phyloP scores from a whole-genome alignment of 2,888 invertebrate species.

The Pseudococcus viburni region DNA sequence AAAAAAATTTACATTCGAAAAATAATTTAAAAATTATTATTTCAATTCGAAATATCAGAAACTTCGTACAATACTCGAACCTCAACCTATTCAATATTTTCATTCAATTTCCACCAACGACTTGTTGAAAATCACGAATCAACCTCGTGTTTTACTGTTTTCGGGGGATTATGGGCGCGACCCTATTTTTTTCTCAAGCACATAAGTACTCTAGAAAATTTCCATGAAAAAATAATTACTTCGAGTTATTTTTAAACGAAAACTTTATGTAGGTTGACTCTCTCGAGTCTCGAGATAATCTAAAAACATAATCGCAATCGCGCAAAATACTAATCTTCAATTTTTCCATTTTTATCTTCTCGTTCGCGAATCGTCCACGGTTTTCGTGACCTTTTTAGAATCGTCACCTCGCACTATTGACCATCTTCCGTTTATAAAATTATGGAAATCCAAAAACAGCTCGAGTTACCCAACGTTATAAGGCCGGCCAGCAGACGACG shows the following conservation, averaged over 20 bases:
- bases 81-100: neutral
- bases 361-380: neutral
- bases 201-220: slow-evolving; percentile 14
- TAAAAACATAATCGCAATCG: slow-evolving; percentile 7
- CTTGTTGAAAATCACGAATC: neutral
- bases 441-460: neutral
- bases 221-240: slow-evolving; percentile 25
- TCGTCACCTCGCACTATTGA: neutral
- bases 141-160: neutral
- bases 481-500: neutral
- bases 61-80: neutral
- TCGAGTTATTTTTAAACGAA: neutral
- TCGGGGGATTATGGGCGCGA: neutral
- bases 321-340: neutral
- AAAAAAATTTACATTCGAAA: no score
- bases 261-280: neutral
- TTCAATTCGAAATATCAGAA: neutral
- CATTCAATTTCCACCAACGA: neutral
- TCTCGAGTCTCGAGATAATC: slow-evolving; percentile 25
- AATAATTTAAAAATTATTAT: neutral
- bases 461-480: neutral
- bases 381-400: neutral
- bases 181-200: neutral
- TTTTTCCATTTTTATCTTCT: neutral
- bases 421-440: neutral